Percentiles rank a stretch among this genome's conserved stretches.
Conservation (phyloP, 2,888 invertebrate species). For the Prenolepis imparis region DNA sequence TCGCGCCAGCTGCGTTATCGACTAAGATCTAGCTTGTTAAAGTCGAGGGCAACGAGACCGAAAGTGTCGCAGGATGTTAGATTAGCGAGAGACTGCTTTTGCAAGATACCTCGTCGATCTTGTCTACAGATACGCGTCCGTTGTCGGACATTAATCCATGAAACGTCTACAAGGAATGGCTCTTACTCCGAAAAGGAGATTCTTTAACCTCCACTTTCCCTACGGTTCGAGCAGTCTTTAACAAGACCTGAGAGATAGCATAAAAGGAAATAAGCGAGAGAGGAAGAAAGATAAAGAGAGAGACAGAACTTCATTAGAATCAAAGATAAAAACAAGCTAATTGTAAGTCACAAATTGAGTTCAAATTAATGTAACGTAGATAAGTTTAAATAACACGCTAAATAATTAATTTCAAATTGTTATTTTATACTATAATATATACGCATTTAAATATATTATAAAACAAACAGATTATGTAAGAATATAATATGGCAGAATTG, state of each 20-base stretch:
- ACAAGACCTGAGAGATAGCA: conserved; percentile 32
- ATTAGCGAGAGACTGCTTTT: conserved; percentile 43
- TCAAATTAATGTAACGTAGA: background rate
- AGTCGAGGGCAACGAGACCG: conserved; percentile 44
- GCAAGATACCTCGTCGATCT: conserved; percentile 51
- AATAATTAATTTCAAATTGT: conserved; percentile 6
- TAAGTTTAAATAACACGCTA: background rate
- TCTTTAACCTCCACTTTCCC: conserved; percentile 35
- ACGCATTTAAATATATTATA: background rate
- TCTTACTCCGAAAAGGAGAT: conserved; percentile 42
- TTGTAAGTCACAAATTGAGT: background rate
- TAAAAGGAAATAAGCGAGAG: conserved; percentile 11
- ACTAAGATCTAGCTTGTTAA: conserved; percentile 46
- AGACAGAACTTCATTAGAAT: conserved; percentile 19
- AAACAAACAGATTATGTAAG: background rate
- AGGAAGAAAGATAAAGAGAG: background rate
- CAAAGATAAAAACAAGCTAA: background rate
- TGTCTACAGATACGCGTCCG: conserved; percentile 40
- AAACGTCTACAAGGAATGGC: conserved; percentile 52
- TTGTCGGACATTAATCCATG: conserved; percentile 48
- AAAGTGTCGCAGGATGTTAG: conserved; percentile 46
- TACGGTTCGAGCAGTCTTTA: background rate
- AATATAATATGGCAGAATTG: background rate
- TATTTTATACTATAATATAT: background rate
- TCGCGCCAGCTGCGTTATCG: conserved; percentile 40